phyloP scores from a whole-genome alignment of 2,888 invertebrate genomes.

The Campaea margaritaria region DNA sequence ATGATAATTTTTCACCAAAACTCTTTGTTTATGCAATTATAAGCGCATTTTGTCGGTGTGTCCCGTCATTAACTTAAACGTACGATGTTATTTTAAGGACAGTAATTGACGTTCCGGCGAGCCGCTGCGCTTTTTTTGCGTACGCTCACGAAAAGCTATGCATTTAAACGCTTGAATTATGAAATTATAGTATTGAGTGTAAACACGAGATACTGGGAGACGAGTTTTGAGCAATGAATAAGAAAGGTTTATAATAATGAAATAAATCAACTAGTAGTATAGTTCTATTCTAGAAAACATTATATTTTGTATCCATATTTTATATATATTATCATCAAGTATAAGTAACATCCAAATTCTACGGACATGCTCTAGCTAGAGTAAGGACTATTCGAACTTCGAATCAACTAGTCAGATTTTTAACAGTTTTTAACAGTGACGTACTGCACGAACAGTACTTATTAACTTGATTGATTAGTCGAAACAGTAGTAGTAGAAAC shows the following conservation, averaged over 20 bases:
- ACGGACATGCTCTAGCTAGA: no score
- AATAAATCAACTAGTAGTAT: no score
- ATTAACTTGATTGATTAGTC: no score
- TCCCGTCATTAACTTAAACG: constrained; percentile 84
- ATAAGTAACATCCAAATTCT: no score
- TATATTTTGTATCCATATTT: no score
- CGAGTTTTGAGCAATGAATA: constrained; percentile 8
- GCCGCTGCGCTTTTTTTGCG: constrained; percentile 72
- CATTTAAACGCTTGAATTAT: constrained; percentile 85
- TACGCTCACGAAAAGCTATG: constrained; percentile 82
- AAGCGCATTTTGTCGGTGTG: constrained; percentile 83
- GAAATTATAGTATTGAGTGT: constrained; percentile 83
- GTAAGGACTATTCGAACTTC: not conserved
- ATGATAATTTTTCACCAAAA: constrained; percentile 82
- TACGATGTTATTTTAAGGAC: constrained; percentile 85
- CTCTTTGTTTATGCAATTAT: constrained; percentile 83
- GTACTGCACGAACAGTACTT: no score
- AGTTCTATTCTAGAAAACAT: no score
- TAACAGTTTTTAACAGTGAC: no score
- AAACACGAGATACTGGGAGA: constrained; percentile 66
- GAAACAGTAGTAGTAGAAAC: no score
- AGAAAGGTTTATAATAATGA: not conserved
- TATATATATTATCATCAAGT: no score
- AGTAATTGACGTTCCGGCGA: constrained; percentile 79
- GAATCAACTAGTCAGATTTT: no score